Conservation (phyloP, 2,113 vertebrate genomes). For the Telmatochromis bifrenatus region DNA sequence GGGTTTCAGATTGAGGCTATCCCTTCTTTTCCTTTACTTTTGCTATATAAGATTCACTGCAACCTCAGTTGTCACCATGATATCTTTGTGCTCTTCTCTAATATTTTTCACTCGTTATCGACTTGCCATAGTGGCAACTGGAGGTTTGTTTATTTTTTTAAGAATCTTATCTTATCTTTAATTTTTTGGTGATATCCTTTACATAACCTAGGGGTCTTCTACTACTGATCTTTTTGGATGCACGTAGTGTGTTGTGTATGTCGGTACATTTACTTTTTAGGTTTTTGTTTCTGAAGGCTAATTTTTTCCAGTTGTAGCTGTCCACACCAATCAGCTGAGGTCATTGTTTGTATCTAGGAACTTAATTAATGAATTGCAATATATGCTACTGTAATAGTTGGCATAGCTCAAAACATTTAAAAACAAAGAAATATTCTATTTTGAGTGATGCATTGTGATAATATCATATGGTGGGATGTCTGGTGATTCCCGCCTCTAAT, state of each 20-base stretch:
- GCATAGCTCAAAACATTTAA: background rate
- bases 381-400: background rate
- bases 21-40: slow-evolving; percentile 10
- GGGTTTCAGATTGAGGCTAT: slow-evolving; percentile 22
- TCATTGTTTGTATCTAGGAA: slow-evolving; percentile 54
- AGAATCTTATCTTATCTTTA: background rate
- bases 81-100: background rate
- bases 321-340: slow-evolving; percentile 11
- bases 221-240: background rate
- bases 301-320: slow-evolving; percentile 45
- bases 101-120: background rate
- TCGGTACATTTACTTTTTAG: slow-evolving; percentile 56
- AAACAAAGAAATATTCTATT: background rate
- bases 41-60: slow-evolving; percentile 18
- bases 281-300: slow-evolving; percentile 17
- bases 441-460: background rate
- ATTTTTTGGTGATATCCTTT: background rate
- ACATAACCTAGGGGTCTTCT: background rate
- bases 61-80: background rate
- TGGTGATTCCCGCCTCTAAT: background rate
- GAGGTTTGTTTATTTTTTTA: background rate
- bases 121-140: background rate
- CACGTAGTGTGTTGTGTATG: background rate
- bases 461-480: background rate
- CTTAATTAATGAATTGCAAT: background rate